Base-by-base conservation (phyloP, 2,888 invertebrate species). In the Drosophila kanekoi region DNA sequence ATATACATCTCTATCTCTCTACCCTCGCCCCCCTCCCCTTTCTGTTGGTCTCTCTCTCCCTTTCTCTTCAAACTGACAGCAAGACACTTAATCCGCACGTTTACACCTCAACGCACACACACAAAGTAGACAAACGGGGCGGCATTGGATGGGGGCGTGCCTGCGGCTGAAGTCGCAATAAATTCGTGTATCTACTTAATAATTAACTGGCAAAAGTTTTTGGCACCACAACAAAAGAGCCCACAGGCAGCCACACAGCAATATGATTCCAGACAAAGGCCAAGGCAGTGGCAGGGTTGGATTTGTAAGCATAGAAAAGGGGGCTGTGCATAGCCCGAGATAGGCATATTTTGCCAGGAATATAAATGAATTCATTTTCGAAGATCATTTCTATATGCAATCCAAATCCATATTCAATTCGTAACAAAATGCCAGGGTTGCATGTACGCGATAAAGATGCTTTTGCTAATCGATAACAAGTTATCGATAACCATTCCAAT, bases 21-120 rank as follows among this genome's bases (percentile, higher is more conserved):
- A 10, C 14, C 20, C 10, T 44, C 18, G n/a, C 40, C 23, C 9
- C 18, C 10, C 11, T 28, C 28, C 8, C 11, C 28, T 18, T 14
- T 20, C 23, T 16, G n/a, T 6, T 10, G 9, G 5, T 28, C 8
- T 10, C 13, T 16, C 16, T 41, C 3, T n/a, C 0, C 9, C 5
- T 49, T 16, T 32, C 11, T 23, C 4, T 3, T n/a, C 53, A 37
- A 58, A 61, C 89, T 74, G 82, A 72, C 86, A 85, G 70, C 60
- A 64, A 86, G 87, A 81, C 84, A 89, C 90, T 89, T 88, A 85
- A 85, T 85, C 89, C 89, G 72, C 87, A 85, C 89, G 89, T 89
- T 89, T 89, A 85, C 90, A 85, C 85, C 85, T 85, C 84, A 86
- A 59, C 74, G 84, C 76, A 87, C 89, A 88, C 68, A 82, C 44